Percentiles rank a stretch among this genome's conserved stretches.
Conservation (phyloP, 2,113 vertebrate genomes). For the Myrmecophaga tridactyla region DNA sequence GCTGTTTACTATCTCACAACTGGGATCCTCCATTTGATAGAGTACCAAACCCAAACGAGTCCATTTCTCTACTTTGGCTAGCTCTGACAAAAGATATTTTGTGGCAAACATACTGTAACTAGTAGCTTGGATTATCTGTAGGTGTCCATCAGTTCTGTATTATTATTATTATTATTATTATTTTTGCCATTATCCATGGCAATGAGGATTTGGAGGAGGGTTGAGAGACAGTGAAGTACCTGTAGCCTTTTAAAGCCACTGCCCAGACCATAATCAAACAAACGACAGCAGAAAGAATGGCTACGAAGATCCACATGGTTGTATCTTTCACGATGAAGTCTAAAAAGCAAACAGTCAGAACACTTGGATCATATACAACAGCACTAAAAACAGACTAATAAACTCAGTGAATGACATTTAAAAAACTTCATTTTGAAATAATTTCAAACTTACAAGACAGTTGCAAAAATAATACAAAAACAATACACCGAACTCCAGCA, state of each 20-base stretch:
- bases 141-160: background rate
- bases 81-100: background rate
- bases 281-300: conserved; percentile 85
- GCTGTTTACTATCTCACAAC: background rate
- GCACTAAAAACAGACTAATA: background rate
- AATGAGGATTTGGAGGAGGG: background rate
- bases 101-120: background rate
- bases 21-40: background rate
- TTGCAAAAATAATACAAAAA: too few species aligned
- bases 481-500: too few species aligned
- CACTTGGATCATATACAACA: conserved; percentile 30
- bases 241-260: conserved; percentile 88
- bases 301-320: conserved; percentile 89
- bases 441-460: too few species aligned
- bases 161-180: background rate
- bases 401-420: background rate
- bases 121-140: background rate
- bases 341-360: conserved; percentile 79
- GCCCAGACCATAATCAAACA: conserved; percentile 89
- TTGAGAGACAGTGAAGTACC: conserved; percentile 80
- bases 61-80: background rate
- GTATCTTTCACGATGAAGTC: conserved; percentile 84
- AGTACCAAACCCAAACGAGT: background rate
- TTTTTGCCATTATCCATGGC: background rate
- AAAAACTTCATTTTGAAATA: too few species aligned